These are phyloP conservation scores for Kryptolebias ocellatus DNA, from an alignment of 2,797 vertebrate species.

Conservation along the genomic window DNA sequence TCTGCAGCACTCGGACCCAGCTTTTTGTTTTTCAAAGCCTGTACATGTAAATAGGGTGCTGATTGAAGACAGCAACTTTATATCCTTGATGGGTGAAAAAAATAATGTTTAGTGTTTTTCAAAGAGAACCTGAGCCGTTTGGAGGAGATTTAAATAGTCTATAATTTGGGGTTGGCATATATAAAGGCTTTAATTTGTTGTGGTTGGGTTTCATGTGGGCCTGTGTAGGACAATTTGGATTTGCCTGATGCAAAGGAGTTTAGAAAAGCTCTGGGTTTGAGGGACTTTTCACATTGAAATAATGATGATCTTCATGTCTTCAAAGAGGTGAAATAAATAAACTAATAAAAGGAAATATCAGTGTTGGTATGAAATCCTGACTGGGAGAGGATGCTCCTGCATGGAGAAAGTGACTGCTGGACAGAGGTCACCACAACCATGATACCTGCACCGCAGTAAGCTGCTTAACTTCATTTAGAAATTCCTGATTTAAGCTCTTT, in stretches of 20 bases:
- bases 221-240: background rate
- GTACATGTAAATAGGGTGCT: background rate
- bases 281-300: background rate
- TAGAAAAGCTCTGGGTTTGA: background rate
- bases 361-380: background rate
- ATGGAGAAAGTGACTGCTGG: background rate
- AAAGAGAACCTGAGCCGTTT: background rate
- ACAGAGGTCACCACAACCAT: conserved; percentile 46
- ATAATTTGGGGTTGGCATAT: background rate
- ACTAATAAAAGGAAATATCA: background rate
- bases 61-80: background rate
- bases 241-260: background rate
- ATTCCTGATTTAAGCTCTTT: conserved; percentile 61
- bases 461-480: conserved; percentile 67
- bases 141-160: background rate
- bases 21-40: no score
- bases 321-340: background rate
- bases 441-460: conserved; percentile 69
- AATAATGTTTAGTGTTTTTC: background rate
- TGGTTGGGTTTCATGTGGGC: conserved; percentile 2
- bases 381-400: background rate
- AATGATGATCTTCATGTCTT: background rate
- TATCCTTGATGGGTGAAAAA: background rate
- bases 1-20: no score
- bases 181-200: conserved; percentile 6